Base-by-base conservation (phyloP, 2,113 vertebrate species). In the Dasypus novemcinctus region DNA sequence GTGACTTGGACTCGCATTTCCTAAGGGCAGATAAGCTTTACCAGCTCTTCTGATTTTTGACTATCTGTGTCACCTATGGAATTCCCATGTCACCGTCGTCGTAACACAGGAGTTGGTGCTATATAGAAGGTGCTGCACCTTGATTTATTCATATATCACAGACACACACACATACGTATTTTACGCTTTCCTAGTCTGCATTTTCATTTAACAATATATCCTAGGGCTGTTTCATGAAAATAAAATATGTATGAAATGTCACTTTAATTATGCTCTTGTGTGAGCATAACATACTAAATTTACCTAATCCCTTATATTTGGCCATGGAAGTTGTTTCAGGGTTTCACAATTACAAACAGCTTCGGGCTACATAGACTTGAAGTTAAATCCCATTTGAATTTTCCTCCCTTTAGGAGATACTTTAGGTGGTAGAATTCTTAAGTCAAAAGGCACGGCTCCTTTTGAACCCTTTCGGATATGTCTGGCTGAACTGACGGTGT, bases 341-440 rank as follows among this genome's bases (percentile, higher is more conserved):
- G 72, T 82, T 89, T 72, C 69, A 90, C 91, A 41, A 46, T 87
- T 74, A 82, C 49, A 80, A 92, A 86, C 91, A 72, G 68, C 79
- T 92, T 74, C 41, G 63, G 80, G 75, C 63, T 54, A 78, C 86
- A 69, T 74, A 90, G 68, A 79, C 87, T 90, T 20, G 49, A 61
- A 27, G 38, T 85, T 36, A 71, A 66, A 36, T 63, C 66, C 5
- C 74, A 27, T 78, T 78, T 61, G 87, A 66, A 72, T 74, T n/a
- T 75, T 90, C 78, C 78, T 93, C 52, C 74, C 66, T 75, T 88
- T 31, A 8, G 82, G 86, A 87, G 90, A 21, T 84, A 33, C 91
- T 92, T 71, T 91, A 25, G 87, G 86, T 18, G 31, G 61, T 7
- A 31, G 84, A 36, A 64, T 4, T 52, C 38, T 46, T 4, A 57